Evolutionary conservation across 2,113 vertebrate species (phyloP).

Genomic region (Gopherus flavomarginatus): DNA sequence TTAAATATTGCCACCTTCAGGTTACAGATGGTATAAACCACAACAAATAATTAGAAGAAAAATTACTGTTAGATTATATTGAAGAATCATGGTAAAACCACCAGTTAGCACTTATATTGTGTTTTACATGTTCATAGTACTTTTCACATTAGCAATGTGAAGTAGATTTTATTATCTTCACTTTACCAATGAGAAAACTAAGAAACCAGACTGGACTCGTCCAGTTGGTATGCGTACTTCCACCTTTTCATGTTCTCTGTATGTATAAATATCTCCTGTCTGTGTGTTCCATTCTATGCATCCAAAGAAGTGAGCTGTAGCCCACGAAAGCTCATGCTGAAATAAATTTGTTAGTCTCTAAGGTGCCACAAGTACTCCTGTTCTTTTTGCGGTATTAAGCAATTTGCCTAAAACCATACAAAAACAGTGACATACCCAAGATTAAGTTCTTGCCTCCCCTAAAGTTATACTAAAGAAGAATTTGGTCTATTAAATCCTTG

Average conservation of each 20-base stretch:
- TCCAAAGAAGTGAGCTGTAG: no score
- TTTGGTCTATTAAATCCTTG: neutral
- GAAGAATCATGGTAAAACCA: neutral
- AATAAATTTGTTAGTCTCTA: no score
- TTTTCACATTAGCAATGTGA: neutral
- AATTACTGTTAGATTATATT: neutral
- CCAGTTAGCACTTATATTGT: neutral
- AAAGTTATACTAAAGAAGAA: neutral
- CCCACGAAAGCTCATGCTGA: no score
- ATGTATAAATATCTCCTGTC: no score
- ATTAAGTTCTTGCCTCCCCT: neutral
- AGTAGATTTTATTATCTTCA: neutral
- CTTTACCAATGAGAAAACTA: neutral
- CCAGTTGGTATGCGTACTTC: no score
- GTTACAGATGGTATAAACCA: constrained; percentile 34
- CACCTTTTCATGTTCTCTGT: no score
- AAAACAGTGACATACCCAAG: neutral
- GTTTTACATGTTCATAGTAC: neutral
- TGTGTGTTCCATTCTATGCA: no score
- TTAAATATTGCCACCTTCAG: constrained; percentile 71
- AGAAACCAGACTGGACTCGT: neutral
- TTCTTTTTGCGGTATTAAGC: neutral
- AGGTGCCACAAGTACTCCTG: no score
- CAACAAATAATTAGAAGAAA: constrained; percentile 14
- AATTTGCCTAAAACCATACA: neutral